Percentiles rank a stretch among this genome's conserved stretches.
phyloP scores from a whole-genome alignment of 2,888 invertebrate genomes.

The Baccha elongata region DNA sequence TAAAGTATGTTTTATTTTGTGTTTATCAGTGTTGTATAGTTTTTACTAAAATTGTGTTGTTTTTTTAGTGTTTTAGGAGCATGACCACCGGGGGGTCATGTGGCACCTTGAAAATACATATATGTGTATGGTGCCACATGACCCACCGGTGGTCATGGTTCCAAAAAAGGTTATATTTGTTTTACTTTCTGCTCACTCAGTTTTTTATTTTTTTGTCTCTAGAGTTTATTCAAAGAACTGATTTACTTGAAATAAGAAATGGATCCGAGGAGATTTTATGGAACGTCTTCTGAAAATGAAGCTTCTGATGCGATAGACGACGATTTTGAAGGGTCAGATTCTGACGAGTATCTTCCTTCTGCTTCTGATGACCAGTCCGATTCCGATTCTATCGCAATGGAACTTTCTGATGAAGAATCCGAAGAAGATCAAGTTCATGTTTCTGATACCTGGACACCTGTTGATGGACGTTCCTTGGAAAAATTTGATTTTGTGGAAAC shows the following conservation, averaged over 20 bases:
- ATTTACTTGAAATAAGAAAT: constrained; percentile 12
- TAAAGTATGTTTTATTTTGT: constrained; percentile 3
- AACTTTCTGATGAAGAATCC: constrained; percentile 7
- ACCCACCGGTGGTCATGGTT: constrained; percentile 7
- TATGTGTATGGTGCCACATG: no score
- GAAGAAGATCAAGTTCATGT: neutral
- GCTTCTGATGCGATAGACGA: constrained; percentile 10
- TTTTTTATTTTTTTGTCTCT: neutral
- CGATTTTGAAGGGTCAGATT: constrained; percentile 31
- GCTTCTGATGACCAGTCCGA: constrained; percentile 22
- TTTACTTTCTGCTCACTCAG: neutral
- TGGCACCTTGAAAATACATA: neutral
- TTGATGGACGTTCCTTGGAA: constrained; percentile 14
- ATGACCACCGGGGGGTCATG: neutral
- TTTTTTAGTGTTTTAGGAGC: constrained; percentile 8
- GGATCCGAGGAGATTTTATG: constrained; percentile 7
- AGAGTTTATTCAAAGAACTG: neutral
- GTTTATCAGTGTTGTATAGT: constrained; percentile 10
- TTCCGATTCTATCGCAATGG: constrained; percentile 8
- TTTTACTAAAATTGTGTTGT: constrained; percentile 1
- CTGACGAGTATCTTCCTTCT: constrained; percentile 21
- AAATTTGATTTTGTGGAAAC: constrained; percentile 13
- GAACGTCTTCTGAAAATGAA: constrained; percentile 14
- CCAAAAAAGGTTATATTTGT: neutral
- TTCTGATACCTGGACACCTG: constrained; percentile 17